phyloP scores from a whole-genome alignment of 2,888 invertebrate genomes.

The Aleiodes leptofemur region DNA sequence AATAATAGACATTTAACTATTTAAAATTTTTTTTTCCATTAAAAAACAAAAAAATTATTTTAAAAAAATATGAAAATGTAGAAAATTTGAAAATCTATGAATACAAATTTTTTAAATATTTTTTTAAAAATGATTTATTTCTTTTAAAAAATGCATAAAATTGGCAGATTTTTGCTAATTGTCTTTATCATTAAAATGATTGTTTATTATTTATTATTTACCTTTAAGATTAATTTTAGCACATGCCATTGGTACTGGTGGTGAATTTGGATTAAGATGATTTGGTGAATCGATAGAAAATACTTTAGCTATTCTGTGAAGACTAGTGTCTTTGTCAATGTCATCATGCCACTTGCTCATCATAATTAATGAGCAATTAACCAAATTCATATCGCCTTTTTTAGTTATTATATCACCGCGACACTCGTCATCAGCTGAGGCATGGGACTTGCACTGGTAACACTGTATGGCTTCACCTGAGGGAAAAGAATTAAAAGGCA shows the following conservation, averaged over 20 bases:
- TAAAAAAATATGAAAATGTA: no score
- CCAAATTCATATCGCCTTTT: slow-evolving; percentile 42
- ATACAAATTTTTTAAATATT: no score
- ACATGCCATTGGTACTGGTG: slow-evolving; percentile 58
- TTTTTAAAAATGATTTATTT: no score
- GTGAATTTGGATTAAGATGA: slow-evolving; percentile 13
- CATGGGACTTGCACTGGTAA: slow-evolving; percentile 62
- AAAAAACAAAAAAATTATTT: no score
- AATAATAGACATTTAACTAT: no score
- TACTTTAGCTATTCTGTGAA: slow-evolving; percentile 54
- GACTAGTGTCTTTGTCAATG: slow-evolving; percentile 45
- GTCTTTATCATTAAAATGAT: background rate
- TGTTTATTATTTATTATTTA: slow-evolving; percentile 43
- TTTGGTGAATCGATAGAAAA: slow-evolving; percentile 60
- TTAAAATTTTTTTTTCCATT: no score
- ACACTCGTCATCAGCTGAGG: slow-evolving; percentile 57
- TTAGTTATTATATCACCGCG: slow-evolving; percentile 56
- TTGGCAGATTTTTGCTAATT: background rate
- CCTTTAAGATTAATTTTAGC: slow-evolving; percentile 63
- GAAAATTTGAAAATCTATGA: no score
- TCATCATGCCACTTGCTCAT: slow-evolving; percentile 57
- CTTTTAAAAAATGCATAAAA: no score
- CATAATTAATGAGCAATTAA: slow-evolving; percentile 57
- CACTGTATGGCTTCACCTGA: slow-evolving; percentile 65
- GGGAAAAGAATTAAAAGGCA: slow-evolving; percentile 25